A percentile compares a stretch with the other conserved stretches of the same genome.
Evolutionary conservation across 2,797 vertebrate species (phyloP).

Genomic region (Ibycter americanus): DNA sequence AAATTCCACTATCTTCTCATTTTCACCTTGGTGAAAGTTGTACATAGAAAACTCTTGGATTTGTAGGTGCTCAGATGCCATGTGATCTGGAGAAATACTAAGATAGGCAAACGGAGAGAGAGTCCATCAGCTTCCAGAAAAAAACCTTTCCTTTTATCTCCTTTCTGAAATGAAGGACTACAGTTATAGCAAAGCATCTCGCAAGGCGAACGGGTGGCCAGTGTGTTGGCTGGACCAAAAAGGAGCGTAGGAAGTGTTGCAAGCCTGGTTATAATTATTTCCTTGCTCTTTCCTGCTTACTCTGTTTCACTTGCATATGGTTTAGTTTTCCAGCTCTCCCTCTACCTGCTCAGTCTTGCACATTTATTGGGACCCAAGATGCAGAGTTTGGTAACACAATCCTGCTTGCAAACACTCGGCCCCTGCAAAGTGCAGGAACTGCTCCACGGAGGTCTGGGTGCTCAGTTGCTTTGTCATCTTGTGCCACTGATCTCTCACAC

Average conservation of each 20-base stretch:
- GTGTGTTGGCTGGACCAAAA: conserved; percentile 39
- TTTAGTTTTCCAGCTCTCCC: neutral
- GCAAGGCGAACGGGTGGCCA: neutral
- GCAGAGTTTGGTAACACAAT: neutral
- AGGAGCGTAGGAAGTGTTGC: conserved; percentile 29
- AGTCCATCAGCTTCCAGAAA: neutral
- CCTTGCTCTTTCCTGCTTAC: conserved; percentile 19
- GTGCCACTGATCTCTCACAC: neutral
- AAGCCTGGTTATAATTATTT: conserved; percentile 40
- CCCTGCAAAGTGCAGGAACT: neutral
- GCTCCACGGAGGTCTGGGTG: neutral
- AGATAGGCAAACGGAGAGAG: neutral
- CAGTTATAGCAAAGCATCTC: neutral
- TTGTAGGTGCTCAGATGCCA: neutral
- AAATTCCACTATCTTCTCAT: accelerated
- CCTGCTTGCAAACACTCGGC: accelerated
- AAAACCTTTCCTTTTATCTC: neutral
- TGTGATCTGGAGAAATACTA: neutral
- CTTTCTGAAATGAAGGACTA: neutral
- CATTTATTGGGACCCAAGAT: neutral
- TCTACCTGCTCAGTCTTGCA: neutral
- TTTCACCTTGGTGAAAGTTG: neutral
- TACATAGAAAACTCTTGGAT: neutral
- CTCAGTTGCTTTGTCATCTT: neutral
- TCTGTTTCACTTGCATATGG: neutral